Evolutionary conservation across 2,797 vertebrate species (phyloP).

Genomic region (Aselliscus stoliczkanus): DNA sequence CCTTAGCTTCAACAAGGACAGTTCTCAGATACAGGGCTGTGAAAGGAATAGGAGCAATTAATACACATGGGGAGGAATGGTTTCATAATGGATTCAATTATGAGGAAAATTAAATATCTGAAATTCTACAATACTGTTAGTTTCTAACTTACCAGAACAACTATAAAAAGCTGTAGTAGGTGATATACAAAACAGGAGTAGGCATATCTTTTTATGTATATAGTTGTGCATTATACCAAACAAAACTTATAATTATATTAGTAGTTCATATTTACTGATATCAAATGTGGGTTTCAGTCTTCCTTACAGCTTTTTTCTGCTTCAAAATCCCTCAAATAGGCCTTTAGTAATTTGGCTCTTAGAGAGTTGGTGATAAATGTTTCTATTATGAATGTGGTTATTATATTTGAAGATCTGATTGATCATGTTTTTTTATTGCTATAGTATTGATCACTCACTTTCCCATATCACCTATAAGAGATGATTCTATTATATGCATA

Average conservation of each 20-base stretch:
- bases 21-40: background rate
- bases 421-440: background rate
- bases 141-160: background rate
- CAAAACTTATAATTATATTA: background rate
- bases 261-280: background rate
- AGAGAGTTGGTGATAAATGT: background rate
- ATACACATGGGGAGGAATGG: background rate
- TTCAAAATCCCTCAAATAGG: background rate
- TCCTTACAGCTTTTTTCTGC: background rate
- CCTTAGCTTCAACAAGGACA: background rate
- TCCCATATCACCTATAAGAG: background rate
- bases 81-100: background rate
- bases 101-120: background rate
- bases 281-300: background rate
- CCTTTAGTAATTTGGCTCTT: background rate
- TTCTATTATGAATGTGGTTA: background rate
- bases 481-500: conserved; percentile 18
- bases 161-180: background rate
- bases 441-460: background rate
- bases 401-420: background rate
- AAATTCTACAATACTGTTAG: background rate
- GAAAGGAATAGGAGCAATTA: background rate
- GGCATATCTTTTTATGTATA: background rate
- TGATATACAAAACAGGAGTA: background rate
- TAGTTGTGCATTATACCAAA: background rate